Base-by-base conservation (phyloP, 2,888 invertebrate species). In the Melanophora roralis region DNA sequence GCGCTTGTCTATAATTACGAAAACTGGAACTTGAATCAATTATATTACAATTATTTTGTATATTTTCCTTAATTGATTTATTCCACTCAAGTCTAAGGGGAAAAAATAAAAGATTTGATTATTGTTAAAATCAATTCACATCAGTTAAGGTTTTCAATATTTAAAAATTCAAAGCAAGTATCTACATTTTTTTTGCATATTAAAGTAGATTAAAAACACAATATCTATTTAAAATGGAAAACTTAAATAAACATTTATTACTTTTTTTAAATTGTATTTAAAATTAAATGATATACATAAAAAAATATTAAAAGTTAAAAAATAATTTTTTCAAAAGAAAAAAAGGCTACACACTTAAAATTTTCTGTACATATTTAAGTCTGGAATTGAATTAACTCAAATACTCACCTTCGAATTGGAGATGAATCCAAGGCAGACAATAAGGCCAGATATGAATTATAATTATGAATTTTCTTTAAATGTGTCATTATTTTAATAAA, bases 401-500 rank as follows among this genome's bases (percentile, higher is more conserved):
- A n/a, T 6, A 36, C 27, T 76, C 72, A 90, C 90, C 90, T 87
- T 85, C 90, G 83, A 89, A 97, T 94, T 0, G 99, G 98, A 4
- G 98, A 98, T 19, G 98, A 99, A 90, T 98, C 98, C 85, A 99
- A 91, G 14, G 99, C 99, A 7, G 98, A 98, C 79, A 99, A 92
- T 82, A 99, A 92, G 8, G 99, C 99, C 86, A 99, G 91, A 91
- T 98, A 98, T 51, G 98, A 98, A 91, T 99, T 99, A 91, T 98
- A 99, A 90, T 99, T 99, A 91, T 98, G 98, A 90, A 99, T 94
- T 90, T 98, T 98, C 78, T 98, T 93, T 82, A 99, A 92, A 88
- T 98, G 96, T 91, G 98, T 98, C 98, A 99, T 98, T 81, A 99
- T 97, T 90, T 99, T 99, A 78, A 99, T 95, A 90, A 98, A 98